A percentile compares a stretch with the other conserved stretches of the same genome.
phyloP scores from a whole-genome alignment of 2,888 invertebrate genomes.

The Ptilodon capucinus region DNA sequence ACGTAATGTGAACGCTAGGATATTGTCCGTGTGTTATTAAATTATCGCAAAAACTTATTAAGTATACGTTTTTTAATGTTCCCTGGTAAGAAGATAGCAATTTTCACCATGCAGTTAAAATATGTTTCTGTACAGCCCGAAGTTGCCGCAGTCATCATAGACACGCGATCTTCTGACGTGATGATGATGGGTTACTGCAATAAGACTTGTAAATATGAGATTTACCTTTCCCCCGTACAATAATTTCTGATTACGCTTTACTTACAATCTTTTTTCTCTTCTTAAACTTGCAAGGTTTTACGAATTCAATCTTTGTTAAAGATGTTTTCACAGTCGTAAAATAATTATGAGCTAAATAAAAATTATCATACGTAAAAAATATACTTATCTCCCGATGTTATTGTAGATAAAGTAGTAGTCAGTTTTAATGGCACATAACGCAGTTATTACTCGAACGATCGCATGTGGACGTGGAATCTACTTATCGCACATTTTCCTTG shows the following conservation, averaged over 20 bases:
- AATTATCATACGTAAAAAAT: not conserved
- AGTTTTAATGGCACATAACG: conserved; percentile 18
- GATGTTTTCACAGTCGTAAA: not conserved
- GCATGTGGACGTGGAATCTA: not conserved
- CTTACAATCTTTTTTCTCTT: no score
- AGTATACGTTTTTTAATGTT: conserved; percentile 10
- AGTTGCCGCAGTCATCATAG: not conserved
- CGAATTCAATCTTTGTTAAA: not conserved
- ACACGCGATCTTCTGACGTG: not conserved
- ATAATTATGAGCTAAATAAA: not conserved
- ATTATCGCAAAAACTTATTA: conserved; percentile 42
- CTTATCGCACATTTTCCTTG: not conserved
- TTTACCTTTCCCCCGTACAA: no score
- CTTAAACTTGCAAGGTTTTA: no score
- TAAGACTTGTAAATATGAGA: no score
- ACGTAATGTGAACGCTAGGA: conserved; percentile 43
- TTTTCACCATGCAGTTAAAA: conserved; percentile 2
- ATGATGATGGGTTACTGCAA: not conserved
- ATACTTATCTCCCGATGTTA: not conserved
- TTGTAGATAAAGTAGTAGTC: not conserved
- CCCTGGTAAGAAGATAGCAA: conserved; percentile 11
- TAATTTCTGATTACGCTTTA: not conserved
- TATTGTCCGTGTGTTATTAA: conserved; percentile 42
- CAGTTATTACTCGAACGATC: conserved; percentile 1
- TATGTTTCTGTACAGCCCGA: not conserved